Conservation (phyloP, 2,888 invertebrate genomes). For the Theretra japonica region DNA sequence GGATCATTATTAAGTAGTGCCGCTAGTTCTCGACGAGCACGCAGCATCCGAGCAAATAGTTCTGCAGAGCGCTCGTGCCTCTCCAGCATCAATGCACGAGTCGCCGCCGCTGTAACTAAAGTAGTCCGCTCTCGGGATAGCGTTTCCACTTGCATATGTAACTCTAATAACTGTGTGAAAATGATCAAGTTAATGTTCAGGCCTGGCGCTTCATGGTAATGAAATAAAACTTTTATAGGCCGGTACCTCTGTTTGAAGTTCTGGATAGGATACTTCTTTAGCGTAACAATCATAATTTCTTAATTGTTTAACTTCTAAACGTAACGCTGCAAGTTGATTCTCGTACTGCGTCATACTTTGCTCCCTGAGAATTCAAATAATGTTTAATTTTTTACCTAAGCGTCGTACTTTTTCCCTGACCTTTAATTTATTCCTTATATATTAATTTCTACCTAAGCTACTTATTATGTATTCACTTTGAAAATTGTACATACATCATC, state of each 20-base stretch:
- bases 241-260: conserved; percentile 70
- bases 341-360: conserved; percentile 70
- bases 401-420: too few relatives aligned
- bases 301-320: conserved; percentile 68
- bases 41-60: conserved; percentile 65
- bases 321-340: conserved; percentile 64
- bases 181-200: background rate
- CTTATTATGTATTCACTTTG: background rate
- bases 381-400: too few relatives aligned
- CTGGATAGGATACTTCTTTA: conserved; percentile 67
- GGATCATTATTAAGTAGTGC: conserved; percentile 56
- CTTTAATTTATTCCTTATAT: too few relatives aligned
- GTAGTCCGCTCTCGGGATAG: conserved; percentile 69
- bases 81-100: conserved; percentile 76
- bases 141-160: conserved; percentile 73
- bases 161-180: conserved; percentile 60
- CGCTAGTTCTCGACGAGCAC: conserved; percentile 64
- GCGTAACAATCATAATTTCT: conserved; percentile 69
- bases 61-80: conserved; percentile 75
- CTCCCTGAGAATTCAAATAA: conserved; percentile 56
- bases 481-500: conserved; percentile 54
- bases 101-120: conserved; percentile 69
- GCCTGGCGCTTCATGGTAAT: background rate
- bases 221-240: background rate
- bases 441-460: background rate